These are phyloP conservation scores for Junco hyemalis DNA, from an alignment of 2,113 vertebrate species.

Conservation along the genomic window DNA sequence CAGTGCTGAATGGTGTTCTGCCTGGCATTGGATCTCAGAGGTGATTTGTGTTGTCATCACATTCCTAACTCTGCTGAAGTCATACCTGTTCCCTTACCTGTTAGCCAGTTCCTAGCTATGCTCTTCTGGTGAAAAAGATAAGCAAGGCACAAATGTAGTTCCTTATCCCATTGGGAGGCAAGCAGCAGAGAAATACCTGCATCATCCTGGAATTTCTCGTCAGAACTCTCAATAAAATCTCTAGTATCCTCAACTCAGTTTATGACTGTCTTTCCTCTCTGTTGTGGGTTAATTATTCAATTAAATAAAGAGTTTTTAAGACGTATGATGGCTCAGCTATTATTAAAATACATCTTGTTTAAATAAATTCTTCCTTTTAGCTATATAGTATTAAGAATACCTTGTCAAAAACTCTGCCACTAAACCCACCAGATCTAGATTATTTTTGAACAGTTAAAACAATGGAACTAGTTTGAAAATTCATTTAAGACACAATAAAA, in stretches of 20 bases:
- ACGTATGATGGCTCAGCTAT: background rate
- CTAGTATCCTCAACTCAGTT: background rate
- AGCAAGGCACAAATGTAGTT: background rate
- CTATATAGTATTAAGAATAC: background rate
- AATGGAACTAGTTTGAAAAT: background rate
- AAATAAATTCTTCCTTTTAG: background rate
- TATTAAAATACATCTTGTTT: background rate
- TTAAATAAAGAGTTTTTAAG: background rate
- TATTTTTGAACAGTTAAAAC: background rate
- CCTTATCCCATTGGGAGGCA: background rate
- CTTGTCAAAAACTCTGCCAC: background rate
- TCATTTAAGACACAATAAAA: background rate
- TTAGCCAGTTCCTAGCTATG: background rate
- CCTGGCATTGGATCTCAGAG: background rate
- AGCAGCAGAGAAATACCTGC: background rate
- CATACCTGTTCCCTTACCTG: background rate
- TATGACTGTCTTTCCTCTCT: background rate
- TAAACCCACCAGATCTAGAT: background rate
- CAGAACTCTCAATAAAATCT: background rate
- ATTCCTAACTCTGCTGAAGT: background rate
- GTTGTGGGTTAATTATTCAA: background rate
- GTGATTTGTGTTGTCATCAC: background rate
- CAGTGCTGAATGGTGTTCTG: fast-evolving
- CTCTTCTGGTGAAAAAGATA: background rate
- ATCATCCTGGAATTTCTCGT: background rate